A percentile compares a stretch with the other conserved stretches of the same genome.
Conservation (phyloP, 2,797 vertebrate genomes). For the Falco novaeseelandiae region DNA sequence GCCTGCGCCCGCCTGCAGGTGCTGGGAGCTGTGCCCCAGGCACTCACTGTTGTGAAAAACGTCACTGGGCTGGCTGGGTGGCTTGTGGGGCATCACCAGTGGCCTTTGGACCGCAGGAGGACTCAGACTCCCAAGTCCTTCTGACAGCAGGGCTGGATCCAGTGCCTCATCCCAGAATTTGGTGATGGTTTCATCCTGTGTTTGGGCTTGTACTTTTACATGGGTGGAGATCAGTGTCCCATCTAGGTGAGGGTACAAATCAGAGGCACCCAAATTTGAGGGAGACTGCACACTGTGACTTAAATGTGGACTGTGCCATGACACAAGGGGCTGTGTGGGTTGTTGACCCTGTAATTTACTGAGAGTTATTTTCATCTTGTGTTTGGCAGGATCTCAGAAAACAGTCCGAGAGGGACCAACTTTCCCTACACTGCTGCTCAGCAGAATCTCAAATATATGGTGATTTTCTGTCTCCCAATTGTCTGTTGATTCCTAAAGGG, state of each 20-base stretch:
- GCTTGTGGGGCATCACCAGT: accelerated
- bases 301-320: neutral
- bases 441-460: neutral
- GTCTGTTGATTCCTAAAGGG: neutral
- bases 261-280: neutral
- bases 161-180: neutral
- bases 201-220: neutral
- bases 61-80: neutral
- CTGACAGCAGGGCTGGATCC: neutral
- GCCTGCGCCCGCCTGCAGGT: neutral
- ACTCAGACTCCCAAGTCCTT: neutral
- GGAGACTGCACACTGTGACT: neutral
- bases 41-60: neutral
- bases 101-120: neutral
- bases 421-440: neutral
- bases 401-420: neutral
- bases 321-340: neutral
- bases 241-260: neutral
- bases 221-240: neutral
- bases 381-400: neutral
- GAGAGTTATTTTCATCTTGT: neutral
- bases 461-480: neutral
- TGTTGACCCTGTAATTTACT: neutral
- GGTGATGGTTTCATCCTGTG: neutral
- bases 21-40: neutral